phyloP scores from a whole-genome alignment of 1,140 invertebrate species.

The Chironomus tepperi region DNA sequence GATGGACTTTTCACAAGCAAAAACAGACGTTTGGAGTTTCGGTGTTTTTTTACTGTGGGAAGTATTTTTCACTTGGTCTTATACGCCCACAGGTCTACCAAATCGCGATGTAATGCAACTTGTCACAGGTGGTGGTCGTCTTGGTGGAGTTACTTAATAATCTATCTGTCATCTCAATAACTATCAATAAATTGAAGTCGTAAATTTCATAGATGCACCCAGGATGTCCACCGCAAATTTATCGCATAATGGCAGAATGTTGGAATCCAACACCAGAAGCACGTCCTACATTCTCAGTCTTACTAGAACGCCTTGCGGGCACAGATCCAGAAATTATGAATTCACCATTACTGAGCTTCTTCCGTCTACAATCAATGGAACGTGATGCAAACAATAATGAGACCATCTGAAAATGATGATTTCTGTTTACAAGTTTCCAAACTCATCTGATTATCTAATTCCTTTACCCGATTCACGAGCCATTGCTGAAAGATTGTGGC shows the following conservation, averaged over 20 bases:
- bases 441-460: conserved; percentile 43
- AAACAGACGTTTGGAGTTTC: conserved; percentile 97
- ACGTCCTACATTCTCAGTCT: conserved; percentile 71
- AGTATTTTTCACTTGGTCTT: conserved; percentile 85
- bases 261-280: conserved; percentile 84
- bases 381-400: conserved; percentile 53
- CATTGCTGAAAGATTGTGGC: conserved; percentile 20
- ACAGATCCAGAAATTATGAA: conserved; percentile 66
- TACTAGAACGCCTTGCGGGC: conserved; percentile 77
- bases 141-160: conserved; percentile 60
- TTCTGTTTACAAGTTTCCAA: conserved; percentile 43
- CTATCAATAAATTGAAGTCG: too few relatives aligned
- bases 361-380: conserved; percentile 50
- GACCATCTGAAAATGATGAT: conserved; percentile 47
- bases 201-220: conserved; percentile 31
- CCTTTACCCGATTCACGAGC: conserved; percentile 33
- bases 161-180: neutral
- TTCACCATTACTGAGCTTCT: conserved; percentile 51
- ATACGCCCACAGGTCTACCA: conserved; percentile 91
- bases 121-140: conserved; percentile 79
- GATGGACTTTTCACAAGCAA: conserved; percentile 97
- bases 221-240: conserved; percentile 59
- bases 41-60: conserved; percentile 97
- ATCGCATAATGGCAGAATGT: conserved; percentile 85
- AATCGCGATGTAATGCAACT: conserved; percentile 97